Evolutionary conservation across 2,113 vertebrate species (phyloP).

Genomic region (Heliornis fulica): DNA sequence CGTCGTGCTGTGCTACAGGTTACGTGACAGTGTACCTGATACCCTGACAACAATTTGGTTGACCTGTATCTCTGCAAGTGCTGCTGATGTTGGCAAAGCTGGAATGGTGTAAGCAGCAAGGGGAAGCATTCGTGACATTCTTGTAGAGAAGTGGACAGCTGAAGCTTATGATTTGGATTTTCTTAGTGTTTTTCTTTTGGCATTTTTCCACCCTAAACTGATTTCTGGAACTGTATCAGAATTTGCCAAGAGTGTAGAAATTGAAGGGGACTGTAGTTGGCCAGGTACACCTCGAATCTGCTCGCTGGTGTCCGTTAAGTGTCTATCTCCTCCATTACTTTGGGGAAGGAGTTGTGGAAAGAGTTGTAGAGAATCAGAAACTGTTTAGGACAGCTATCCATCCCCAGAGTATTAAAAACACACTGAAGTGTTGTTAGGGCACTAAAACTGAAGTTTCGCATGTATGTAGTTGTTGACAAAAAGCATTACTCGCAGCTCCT

Average conservation of each 20-base stretch:
- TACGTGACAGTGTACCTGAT: rapidly evolving
- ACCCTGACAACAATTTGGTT: not conserved
- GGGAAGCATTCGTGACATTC: not conserved
- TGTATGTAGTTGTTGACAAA: not conserved
- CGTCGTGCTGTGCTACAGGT: rapidly evolving
- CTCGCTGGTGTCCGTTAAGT: not conserved
- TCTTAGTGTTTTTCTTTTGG: not conserved
- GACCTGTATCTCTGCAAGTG: not conserved
- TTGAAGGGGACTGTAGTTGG: too few species aligned
- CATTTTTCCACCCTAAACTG: not conserved
- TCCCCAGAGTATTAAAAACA: not conserved
- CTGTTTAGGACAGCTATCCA: not conserved
- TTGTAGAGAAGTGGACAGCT: not conserved
- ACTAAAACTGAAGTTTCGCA: not conserved
- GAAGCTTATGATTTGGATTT: not conserved
- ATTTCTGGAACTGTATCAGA: not conserved
- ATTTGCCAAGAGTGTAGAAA: not conserved
- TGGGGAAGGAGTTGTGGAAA: not conserved
- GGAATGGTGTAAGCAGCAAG: not conserved
- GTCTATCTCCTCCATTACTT: not conserved
- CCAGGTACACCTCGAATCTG: not conserved
- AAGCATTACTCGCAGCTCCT: not conserved
- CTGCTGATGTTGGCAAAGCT: not conserved
- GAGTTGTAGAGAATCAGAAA: not conserved
- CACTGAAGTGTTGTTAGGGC: not conserved